Conservation (phyloP, 2,797 vertebrate genomes). For the Dallia pectoralis region DNA sequence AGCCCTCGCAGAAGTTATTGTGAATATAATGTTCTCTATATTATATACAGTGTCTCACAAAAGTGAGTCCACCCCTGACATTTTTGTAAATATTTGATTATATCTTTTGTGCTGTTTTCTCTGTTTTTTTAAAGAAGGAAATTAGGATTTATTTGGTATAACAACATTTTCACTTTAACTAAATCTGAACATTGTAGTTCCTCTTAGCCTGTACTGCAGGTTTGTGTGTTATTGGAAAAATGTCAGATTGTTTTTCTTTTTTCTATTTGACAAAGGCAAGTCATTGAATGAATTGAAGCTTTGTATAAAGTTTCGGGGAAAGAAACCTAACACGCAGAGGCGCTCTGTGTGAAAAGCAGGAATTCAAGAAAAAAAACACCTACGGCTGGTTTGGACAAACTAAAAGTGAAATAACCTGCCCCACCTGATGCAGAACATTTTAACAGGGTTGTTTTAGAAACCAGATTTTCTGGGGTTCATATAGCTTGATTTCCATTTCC, state of each 20-base stretch:
- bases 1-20: too few relatives aligned
- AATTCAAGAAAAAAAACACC: conserved; percentile 1
- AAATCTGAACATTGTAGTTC: neutral
- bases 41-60: too few relatives aligned
- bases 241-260: neutral
- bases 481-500: neutral
- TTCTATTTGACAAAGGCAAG: conserved; percentile 27
- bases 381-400: neutral
- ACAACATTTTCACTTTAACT: neutral
- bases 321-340: conserved; percentile 48
- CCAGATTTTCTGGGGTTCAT: neutral
- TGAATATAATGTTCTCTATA: too few relatives aligned
- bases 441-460: neutral
- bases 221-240: neutral
- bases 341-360: conserved; percentile 9
- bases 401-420: neutral
- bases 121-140: neutral
- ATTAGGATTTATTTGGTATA: neutral
- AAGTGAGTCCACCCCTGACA: too few relatives aligned
- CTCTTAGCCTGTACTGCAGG: neutral
- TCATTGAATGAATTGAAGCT: conserved; percentile 17
- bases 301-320: conserved; percentile 43
- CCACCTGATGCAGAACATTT: neutral
- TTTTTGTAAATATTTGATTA: too few relatives aligned
- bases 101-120: neutral